These are phyloP conservation scores for Ptyas mucosa DNA, from an alignment of 2,113 vertebrate genomes.

Conservation along the genomic window DNA sequence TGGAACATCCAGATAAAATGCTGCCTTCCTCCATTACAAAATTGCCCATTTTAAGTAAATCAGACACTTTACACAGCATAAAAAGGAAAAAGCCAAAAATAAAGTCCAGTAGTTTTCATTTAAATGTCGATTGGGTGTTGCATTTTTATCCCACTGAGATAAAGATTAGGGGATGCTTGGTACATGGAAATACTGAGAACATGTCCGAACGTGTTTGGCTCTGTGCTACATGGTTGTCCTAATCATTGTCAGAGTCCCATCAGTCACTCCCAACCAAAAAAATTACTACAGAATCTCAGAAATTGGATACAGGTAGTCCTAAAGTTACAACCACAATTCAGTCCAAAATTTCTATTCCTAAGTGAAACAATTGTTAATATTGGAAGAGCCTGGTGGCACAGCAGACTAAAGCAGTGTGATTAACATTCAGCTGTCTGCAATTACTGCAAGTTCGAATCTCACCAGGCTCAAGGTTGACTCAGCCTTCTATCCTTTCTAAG, in stretches of 20 bases:
- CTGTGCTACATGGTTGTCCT: not conserved
- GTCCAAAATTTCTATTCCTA: too few species aligned
- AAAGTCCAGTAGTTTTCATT: not conserved
- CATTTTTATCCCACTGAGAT: not conserved
- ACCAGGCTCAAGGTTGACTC: too few species aligned
- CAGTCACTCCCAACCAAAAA: not conserved
- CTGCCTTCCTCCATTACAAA: constrained; percentile 15
- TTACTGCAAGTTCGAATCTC: too few species aligned
- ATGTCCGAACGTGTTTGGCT: not conserved
- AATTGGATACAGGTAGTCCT: not conserved
- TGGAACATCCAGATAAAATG: constrained; percentile 18
- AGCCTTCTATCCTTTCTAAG: too few species aligned
- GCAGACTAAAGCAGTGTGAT: too few species aligned
- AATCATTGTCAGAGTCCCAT: not conserved
- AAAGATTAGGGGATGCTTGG: not conserved
- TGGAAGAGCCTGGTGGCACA: too few species aligned
- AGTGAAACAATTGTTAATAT: too few species aligned
- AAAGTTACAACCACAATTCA: too few species aligned
- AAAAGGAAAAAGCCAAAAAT: not conserved
- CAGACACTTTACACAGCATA: not conserved
- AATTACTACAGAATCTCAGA: not conserved
- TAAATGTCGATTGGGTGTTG: not conserved
- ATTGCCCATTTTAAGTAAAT: constrained; percentile 24
- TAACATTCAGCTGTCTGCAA: too few species aligned
- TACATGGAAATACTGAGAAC: not conserved